These are phyloP conservation scores for Erannis defoliaria DNA, from an alignment of 2,888 invertebrate genomes.

Conservation along the genomic window DNA sequence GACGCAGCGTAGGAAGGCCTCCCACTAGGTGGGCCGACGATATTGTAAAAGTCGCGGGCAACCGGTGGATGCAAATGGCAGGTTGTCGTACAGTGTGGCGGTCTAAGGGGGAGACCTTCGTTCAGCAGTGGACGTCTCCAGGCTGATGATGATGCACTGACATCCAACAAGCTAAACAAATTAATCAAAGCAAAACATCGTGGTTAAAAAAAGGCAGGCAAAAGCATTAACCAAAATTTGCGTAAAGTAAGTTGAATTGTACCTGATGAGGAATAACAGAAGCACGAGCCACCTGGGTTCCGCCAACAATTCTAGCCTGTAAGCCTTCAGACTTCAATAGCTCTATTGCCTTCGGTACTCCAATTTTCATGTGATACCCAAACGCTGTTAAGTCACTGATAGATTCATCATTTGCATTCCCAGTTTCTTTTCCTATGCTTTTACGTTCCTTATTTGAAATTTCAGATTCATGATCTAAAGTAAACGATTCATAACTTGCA, in stretches of 20 bases:
- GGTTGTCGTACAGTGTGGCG: no score
- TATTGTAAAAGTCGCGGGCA: no score
- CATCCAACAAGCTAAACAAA: no score
- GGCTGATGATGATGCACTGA: no score
- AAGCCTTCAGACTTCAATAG: slow-evolving; percentile 48
- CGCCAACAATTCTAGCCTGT: slow-evolving; percentile 63
- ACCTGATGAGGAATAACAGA: slow-evolving; percentile 42
- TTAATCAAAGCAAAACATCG: no score
- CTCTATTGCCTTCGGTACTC: slow-evolving; percentile 59
- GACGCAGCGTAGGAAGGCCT: no score
- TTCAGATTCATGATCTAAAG: neutral
- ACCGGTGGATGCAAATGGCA: no score
- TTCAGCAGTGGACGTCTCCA: no score
- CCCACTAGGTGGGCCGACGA: no score
- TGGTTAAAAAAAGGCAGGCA: no score
- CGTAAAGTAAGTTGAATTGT: neutral
- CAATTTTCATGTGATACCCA: slow-evolving; percentile 62
- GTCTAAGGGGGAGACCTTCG: no score
- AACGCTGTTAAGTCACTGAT: slow-evolving; percentile 27
- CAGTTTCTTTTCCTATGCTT: neutral
- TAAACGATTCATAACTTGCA: neutral
- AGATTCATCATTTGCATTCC: slow-evolving; percentile 7
- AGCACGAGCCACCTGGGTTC: slow-evolving; percentile 51
- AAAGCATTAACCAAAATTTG: no score
- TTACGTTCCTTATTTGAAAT: slow-evolving; percentile 14